These are phyloP conservation scores for Strigamia maritima DNA, from an alignment of 2,888 invertebrate genomes.

Conservation along the genomic window DNA sequence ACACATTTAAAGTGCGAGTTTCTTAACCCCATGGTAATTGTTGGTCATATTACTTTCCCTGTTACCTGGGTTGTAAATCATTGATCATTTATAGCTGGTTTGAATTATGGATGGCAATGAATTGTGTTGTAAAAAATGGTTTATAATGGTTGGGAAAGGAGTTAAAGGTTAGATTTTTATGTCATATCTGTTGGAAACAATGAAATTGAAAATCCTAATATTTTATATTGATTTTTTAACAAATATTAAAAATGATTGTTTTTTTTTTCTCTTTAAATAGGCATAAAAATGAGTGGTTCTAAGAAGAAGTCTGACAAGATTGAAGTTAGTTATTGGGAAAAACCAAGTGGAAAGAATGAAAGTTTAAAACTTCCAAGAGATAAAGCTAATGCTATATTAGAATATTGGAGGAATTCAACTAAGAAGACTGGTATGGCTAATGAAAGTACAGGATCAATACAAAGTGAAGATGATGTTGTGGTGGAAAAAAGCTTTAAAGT, in stretches of 20 bases:
- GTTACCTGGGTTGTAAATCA: background rate
- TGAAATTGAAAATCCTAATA: background rate
- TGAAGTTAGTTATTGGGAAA: background rate
- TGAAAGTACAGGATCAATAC: background rate
- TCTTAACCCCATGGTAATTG: slow-evolving; percentile 11
- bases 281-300: background rate
- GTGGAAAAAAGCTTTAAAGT: background rate
- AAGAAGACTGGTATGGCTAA: background rate
- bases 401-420: background rate
- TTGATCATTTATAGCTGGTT: slow-evolving; percentile 25
- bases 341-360: background rate
- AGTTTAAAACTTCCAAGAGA: background rate
- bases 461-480: background rate
- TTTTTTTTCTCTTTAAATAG: background rate
- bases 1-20: background rate
- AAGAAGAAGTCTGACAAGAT: background rate
- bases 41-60: slow-evolving; percentile 2
- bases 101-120: slow-evolving; percentile 30
- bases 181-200: background rate
- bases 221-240: background rate
- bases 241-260: background rate
- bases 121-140: slow-evolving; percentile 13
- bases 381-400: slow-evolving; percentile 10
- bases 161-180: background rate
- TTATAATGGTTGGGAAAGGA: background rate